Evolutionary conservation across 2,113 vertebrate species (phyloP).

Genomic region (Hemiprocne comata): DNA sequence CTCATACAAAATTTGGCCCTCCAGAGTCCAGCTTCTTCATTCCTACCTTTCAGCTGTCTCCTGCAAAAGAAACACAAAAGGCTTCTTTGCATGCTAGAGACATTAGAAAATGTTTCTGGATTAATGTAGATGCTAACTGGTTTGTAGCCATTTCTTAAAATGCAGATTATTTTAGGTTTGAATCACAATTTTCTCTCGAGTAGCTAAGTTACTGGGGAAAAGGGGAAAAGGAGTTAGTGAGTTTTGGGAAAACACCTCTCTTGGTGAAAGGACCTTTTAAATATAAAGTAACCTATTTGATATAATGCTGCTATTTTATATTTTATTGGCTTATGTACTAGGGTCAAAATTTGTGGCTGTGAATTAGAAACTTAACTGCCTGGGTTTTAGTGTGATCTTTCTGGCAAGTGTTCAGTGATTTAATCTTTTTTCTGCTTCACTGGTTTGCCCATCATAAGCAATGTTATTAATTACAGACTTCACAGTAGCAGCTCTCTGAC

Average conservation of each 20-base stretch:
- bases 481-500: neutral
- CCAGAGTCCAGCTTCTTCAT: neutral
- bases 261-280: neutral
- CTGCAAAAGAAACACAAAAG: neutral
- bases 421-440: constrained; percentile 43
- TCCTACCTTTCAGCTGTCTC: neutral
- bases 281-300: neutral
- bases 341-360: neutral
- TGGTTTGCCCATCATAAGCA: constrained; percentile 3
- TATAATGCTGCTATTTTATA: neutral
- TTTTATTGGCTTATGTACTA: neutral
- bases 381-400: constrained; percentile 29
- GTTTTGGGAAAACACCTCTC: neutral
- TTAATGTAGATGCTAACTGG: neutral
- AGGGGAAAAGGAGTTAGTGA: neutral
- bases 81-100: neutral
- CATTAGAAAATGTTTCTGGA: neutral
- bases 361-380: constrained; percentile 41
- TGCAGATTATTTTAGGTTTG: neutral
- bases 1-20: neutral
- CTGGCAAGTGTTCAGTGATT: neutral
- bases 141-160: neutral
- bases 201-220: neutral
- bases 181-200: neutral
- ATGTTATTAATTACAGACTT: constrained; percentile 13